phyloP scores from a whole-genome alignment of 2,888 invertebrate species.

The Rotaria magnacalcarata region DNA sequence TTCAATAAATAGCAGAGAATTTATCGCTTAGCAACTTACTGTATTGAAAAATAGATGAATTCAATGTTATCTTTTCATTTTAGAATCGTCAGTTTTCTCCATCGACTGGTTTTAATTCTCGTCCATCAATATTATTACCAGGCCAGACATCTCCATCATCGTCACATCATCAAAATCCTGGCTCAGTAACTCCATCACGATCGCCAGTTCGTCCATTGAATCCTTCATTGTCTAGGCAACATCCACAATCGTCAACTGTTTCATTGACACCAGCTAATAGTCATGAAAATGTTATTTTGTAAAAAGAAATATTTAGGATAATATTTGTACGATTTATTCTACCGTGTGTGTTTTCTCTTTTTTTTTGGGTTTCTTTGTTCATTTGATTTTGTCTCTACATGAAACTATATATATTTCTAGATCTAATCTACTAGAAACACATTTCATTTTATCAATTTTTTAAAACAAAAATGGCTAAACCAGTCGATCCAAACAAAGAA shows the following conservation, averaged over 20 bases:
- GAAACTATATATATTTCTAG: background rate
- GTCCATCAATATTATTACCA: background rate
- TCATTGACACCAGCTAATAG: background rate
- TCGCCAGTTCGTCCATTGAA: background rate
- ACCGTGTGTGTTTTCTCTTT: background rate
- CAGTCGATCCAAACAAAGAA: constrained; percentile 13
- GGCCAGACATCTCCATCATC: background rate
- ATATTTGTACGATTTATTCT: constrained; percentile 20
- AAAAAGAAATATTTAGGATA: constrained; percentile 1
- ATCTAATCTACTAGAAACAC: background rate
- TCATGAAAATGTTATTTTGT: constrained; percentile 18
- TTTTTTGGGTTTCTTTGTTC: background rate
- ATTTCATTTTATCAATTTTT: too few species aligned
- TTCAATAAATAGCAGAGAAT: too few species aligned
- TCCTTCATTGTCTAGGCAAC: background rate
- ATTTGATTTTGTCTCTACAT: background rate
- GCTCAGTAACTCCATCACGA: background rate
- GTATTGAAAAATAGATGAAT: too few species aligned
- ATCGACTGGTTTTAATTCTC: background rate
- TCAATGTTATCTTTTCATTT: background rate
- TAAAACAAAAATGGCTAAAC: background rate
- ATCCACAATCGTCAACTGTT: background rate
- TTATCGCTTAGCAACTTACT: too few species aligned
- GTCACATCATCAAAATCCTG: background rate
- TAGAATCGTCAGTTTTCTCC: constrained; percentile 12